Conservation (phyloP, 2,113 vertebrate species). For the Porphyrio hochstetteri region DNA sequence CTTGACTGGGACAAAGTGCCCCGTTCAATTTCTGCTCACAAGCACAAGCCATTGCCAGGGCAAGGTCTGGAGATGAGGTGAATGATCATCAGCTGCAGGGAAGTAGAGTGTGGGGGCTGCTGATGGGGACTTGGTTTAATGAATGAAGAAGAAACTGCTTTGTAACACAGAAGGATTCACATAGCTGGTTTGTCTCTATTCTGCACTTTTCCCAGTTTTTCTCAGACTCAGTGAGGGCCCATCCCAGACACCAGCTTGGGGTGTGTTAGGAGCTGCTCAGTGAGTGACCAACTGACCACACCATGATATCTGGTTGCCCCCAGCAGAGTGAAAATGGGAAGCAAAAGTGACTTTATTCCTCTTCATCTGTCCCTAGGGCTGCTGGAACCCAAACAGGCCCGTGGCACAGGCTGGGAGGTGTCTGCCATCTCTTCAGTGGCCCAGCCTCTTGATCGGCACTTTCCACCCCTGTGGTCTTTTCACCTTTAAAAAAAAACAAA, state of each 20-base stretch:
- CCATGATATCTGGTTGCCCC: not conserved
- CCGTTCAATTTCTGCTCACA: not conserved
- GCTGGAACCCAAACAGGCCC: not conserved
- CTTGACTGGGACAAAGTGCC: not conserved
- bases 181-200: not conserved
- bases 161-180: not conserved
- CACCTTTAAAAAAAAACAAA: fast-evolving
- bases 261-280: not conserved
- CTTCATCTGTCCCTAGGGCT: not conserved
- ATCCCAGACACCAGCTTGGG: not conserved
- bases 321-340: not conserved
- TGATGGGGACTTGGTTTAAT: not conserved
- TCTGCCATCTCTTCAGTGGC: fast-evolving
- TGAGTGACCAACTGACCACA: not conserved
- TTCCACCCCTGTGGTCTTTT: not conserved
- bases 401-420: not conserved
- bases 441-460: not conserved
- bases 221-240: not conserved
- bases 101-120: not conserved
- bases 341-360: not conserved
- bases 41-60: not conserved
- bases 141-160: not conserved
- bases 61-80: not conserved
- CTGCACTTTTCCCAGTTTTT: not conserved
- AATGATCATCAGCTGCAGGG: not conserved